Base-by-base conservation (phyloP, 2,797 vertebrate species). In the Peromyscus melanophrys region DNA sequence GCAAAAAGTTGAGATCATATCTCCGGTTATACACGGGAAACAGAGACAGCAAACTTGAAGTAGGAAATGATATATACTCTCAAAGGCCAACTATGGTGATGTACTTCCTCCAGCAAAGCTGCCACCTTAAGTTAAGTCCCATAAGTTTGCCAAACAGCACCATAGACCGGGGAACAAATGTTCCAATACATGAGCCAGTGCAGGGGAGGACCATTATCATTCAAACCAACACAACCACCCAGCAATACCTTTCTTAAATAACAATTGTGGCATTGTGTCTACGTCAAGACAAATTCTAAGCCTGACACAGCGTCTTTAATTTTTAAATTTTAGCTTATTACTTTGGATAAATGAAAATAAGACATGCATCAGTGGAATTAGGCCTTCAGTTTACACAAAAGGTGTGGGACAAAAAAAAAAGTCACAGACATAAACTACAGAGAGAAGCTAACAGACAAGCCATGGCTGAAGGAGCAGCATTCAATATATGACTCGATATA, bases 101-200 rank as follows among this genome's bases (percentile, higher is more conserved):
- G 0, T n/a, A 1, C 6, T 52, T 85, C 59, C 8, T 11, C 6
- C 43, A 16, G 63, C 31, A 52, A n/a, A 16, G 0, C 12, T 10
- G 13, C 34, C 21, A 5, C 34, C 63, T 69, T 3, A 85, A 86
- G 12, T n/a, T 49, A 67, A 86, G 12, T n/a, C 12, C 40, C 6
- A 25, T 49, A 67, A 84, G 19, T 43, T 75, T 75, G 73, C 6
- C 11, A 85, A 67, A 25, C 6, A n/a, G 19, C 31, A 49, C 61
- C 12, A 52, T 8, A 1, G 46, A 49, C 43, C 25, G 0, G 19
- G 10, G 31, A 52, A 29, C 17, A 21, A 52, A 49, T 34, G 8
- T 69, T 52, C 63, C 49, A n/a, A 52, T 85, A 14, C 25, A 25
- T n/a, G 11, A 69, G 12, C 31, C 19, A n/a, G 16, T 61, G 1